These are phyloP conservation scores for Chelonia mydas DNA, from an alignment of 2,797 vertebrate species.

Conservation along the genomic window DNA sequence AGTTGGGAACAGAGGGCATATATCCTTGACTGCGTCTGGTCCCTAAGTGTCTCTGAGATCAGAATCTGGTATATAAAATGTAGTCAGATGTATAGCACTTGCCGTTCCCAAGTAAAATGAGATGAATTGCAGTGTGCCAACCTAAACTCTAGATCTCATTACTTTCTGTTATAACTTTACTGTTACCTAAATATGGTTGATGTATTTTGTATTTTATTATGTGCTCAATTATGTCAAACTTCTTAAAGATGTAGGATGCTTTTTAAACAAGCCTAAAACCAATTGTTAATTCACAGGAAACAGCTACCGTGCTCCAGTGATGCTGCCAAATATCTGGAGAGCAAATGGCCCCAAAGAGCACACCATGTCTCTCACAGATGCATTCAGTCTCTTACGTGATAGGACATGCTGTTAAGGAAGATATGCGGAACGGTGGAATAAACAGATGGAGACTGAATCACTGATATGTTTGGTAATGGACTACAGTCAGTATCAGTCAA, in stretches of 20 bases:
- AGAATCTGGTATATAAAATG: not conserved
- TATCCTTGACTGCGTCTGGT: not conserved
- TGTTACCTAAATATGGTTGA: not conserved
- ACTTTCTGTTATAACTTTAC: not conserved
- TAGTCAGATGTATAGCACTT: fast-evolving
- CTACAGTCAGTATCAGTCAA: not conserved
- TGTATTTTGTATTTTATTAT: not conserved
- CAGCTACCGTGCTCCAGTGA: not conserved
- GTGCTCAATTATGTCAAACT: not conserved
- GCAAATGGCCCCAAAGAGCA: not conserved
- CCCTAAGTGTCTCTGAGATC: not conserved
- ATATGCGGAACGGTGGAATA: not conserved
- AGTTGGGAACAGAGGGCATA: not conserved
- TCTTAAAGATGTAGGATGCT: not conserved
- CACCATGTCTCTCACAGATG: not conserved
- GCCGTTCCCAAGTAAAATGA: not conserved
- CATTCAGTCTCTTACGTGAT: not conserved
- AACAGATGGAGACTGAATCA: not conserved
- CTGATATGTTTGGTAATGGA: not conserved
- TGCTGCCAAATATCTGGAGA: not conserved
- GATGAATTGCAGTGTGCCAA: not conserved
- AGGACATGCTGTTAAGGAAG: not conserved
- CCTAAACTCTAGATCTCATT: not conserved
- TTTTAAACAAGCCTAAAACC: not conserved
- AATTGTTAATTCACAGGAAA: not conserved